These are phyloP conservation scores for Cantharis lateralis DNA, from an alignment of 2,888 invertebrate species.

Conservation along the genomic window DNA sequence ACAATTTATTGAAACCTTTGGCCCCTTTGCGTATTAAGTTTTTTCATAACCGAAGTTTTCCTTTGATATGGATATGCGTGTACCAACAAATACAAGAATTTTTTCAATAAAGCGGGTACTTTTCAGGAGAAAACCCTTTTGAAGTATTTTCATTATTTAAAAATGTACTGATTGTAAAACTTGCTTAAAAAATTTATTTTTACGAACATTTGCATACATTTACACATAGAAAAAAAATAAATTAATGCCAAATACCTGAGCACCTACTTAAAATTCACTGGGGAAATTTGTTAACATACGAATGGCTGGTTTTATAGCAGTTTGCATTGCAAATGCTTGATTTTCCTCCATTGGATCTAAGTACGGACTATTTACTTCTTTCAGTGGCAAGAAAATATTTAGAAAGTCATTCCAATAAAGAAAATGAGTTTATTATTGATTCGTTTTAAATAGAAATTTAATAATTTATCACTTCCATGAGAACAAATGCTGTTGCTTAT, in stretches of 20 bases:
- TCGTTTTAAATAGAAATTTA: neutral
- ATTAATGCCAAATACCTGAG: slow-evolving; percentile 24
- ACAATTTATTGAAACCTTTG: slow-evolving; percentile 11
- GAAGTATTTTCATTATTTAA: neutral
- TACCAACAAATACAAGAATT: neutral
- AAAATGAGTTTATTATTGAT: slow-evolving; percentile 7
- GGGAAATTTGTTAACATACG: slow-evolving; percentile 24
- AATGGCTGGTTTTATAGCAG: slow-evolving; percentile 21
- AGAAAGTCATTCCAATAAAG: slow-evolving; percentile 3
- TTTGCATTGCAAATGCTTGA: slow-evolving; percentile 24
- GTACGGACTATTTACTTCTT: slow-evolving; percentile 21
- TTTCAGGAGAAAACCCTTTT: neutral
- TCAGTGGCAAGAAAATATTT: slow-evolving; percentile 16
- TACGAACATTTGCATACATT: slow-evolving; percentile 17
- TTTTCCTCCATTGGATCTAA: slow-evolving; percentile 17
- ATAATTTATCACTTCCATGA: neutral
- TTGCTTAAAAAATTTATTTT: neutral
- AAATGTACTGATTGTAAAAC: neutral
- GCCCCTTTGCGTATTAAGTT: slow-evolving; percentile 9
- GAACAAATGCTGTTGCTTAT: neutral
- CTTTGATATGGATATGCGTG: slow-evolving; percentile 1
- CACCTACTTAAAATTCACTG: slow-evolving; percentile 22
- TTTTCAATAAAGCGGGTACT: neutral
- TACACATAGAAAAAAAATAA: slow-evolving; percentile 18
- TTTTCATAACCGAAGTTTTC: slow-evolving; percentile 3